These are phyloP conservation scores for Branchipolynoe longqiensis DNA, from an alignment of 2,888 invertebrate species.

Conservation along the genomic window DNA sequence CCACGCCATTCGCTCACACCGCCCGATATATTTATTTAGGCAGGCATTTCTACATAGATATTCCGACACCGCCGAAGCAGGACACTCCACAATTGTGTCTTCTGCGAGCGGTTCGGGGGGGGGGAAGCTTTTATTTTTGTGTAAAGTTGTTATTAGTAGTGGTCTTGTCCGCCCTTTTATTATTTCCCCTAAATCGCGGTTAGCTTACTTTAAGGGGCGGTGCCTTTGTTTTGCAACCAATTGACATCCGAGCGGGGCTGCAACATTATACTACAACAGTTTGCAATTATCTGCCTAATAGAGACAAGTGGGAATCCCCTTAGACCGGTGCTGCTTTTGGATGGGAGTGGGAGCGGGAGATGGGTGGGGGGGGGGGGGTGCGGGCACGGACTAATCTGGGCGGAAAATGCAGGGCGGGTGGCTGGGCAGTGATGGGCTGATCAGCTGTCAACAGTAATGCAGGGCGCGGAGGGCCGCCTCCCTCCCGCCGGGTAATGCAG, in stretches of 20 bases:
- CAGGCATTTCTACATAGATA: too few relatives aligned
- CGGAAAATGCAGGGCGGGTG: not conserved
- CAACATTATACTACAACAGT: constrained; percentile 56
- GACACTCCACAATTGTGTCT: too few relatives aligned
- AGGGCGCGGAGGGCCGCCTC: not conserved
- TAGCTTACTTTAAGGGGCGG: not conserved
- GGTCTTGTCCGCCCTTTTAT: too few relatives aligned
- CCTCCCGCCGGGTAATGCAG: constrained; percentile 12
- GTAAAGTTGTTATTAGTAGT: too few relatives aligned
- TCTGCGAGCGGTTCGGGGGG: too few relatives aligned
- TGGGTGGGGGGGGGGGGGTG: constrained; percentile 3
- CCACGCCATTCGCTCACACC: too few relatives aligned
- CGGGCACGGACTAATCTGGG: constrained; percentile 15
- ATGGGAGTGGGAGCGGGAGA: not conserved
- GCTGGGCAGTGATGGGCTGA: constrained; percentile 31
- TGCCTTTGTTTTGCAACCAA: constrained; percentile 50
- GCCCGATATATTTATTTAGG: not conserved
- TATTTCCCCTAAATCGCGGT: too few relatives aligned
- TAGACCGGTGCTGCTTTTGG: constrained; percentile 31
- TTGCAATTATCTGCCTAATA: constrained; percentile 55
- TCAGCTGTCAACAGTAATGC: constrained; percentile 34
- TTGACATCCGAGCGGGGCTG: constrained; percentile 26
- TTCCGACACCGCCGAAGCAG: too few relatives aligned
- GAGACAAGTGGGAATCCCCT: constrained; percentile 44
- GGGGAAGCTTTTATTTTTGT: constrained; percentile 1